Evolutionary conservation across 1,140 invertebrate genomes (phyloP).

Genomic region (Parasteatoda tepidariorum): DNA sequence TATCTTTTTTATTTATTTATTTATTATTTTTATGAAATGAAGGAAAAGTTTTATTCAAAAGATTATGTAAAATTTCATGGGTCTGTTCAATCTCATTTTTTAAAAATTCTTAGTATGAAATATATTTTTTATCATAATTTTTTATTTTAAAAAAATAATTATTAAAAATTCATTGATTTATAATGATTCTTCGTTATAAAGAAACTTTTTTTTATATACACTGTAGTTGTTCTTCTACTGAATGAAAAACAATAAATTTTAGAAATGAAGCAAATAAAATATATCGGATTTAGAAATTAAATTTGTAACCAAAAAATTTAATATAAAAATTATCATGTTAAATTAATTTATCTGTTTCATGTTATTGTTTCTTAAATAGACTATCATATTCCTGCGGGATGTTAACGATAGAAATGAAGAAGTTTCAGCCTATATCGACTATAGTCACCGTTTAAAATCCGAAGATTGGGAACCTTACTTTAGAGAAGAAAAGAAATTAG

Average conservation of each 20-base stretch:
- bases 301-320: background rate
- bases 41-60: too few species aligned
- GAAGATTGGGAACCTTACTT: constrained; percentile 83
- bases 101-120: too few species aligned
- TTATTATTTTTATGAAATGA: too few species aligned
- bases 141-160: too few species aligned
- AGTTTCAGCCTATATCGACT: constrained; percentile 84
- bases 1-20: too few species aligned
- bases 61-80: too few species aligned
- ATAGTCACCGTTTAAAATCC: constrained; percentile 75
- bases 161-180: too few species aligned
- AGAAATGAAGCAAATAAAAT: background rate
- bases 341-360: background rate
- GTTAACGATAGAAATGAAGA: constrained; percentile 76
- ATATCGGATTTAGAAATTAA: background rate
- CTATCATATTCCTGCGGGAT: constrained; percentile 79
- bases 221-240: too few species aligned
- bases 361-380: constrained; percentile 63
- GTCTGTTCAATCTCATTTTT: too few species aligned
- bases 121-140: too few species aligned
- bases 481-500: constrained; percentile 73
- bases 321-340: background rate
- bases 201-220: too few species aligned
- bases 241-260: background rate
- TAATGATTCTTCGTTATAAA: too few species aligned